These are phyloP conservation scores for Chouioia cunea DNA, from an alignment of 2,888 invertebrate species.

Conservation along the genomic window DNA sequence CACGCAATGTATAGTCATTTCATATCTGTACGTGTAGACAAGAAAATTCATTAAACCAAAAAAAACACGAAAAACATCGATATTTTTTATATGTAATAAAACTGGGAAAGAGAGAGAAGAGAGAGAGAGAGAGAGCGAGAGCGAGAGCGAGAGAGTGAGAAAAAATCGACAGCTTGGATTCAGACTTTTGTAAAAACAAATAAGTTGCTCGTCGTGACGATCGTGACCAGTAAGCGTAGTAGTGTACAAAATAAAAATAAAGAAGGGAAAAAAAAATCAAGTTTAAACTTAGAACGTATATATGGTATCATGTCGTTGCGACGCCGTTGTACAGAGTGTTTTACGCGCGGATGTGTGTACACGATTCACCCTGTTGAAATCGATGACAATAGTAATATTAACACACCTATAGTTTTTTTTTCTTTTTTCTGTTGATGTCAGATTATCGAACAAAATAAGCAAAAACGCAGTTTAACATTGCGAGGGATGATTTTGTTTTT, in stretches of 20 bases:
- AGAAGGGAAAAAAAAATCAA: background rate
- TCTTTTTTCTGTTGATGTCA: too few relatives aligned
- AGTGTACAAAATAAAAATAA: background rate
- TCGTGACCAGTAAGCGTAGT: slow-evolving; percentile 1
- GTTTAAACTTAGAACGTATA: background rate
- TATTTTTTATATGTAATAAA: too few relatives aligned
- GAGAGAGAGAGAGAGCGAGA: too few relatives aligned
- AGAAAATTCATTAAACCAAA: background rate
- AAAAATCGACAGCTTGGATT: background rate
- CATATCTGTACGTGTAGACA: slow-evolving; percentile 7
- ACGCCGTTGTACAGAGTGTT: too few relatives aligned
- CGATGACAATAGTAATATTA: too few relatives aligned
- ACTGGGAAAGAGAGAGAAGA: too few relatives aligned
- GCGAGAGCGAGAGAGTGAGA: background rate
- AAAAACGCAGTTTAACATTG: slow-evolving; percentile 53
- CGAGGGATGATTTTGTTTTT: too few relatives aligned
- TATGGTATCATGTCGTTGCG: background rate
- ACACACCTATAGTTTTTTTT: too few relatives aligned
- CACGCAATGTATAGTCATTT: background rate
- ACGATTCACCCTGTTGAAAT: too few relatives aligned
- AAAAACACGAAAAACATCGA: background rate
- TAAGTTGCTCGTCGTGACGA: background rate
- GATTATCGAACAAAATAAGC: slow-evolving; percentile 53
- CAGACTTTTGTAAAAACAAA: background rate
- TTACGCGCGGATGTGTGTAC: too few relatives aligned